Conservation (phyloP, 2,113 vertebrate species). For the Brachirus orientalis region DNA sequence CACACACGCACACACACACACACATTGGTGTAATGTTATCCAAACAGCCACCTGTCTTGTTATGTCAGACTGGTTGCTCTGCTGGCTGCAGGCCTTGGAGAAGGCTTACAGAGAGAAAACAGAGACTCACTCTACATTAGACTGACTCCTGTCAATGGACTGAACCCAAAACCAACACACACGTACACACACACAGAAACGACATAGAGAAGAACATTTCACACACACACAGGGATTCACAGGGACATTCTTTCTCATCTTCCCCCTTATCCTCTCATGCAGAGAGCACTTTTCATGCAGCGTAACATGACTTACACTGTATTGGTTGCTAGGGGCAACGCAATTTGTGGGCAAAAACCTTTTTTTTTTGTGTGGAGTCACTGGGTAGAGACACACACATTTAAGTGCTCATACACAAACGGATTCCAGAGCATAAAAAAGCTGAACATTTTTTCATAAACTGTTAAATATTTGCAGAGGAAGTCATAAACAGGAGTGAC, state of each 20-base stretch:
- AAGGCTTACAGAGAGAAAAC: constrained; percentile 71
- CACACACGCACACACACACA: constrained; percentile 2
- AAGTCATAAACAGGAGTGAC: constrained; percentile 9
- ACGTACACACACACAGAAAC: constrained; percentile 7
- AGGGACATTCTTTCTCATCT: constrained; percentile 37
- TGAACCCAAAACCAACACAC: constrained; percentile 29
- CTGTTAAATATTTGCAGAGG: constrained; percentile 14
- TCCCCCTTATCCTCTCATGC: constrained; percentile 1
- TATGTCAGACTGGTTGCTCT: constrained; percentile 70
- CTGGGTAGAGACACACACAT: background rate
- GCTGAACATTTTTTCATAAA: background rate
- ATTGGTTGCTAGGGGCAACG: constrained; percentile 22
- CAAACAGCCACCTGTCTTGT: constrained; percentile 76
- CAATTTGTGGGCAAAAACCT: background rate
- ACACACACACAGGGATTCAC: constrained; percentile 35
- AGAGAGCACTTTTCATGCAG: constrained; percentile 7
- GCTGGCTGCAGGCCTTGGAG: constrained; percentile 65
- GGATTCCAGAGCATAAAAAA: background rate
- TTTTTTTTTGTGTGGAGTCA: background rate
- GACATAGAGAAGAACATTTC: constrained; percentile 12
- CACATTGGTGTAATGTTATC: constrained; percentile 61
- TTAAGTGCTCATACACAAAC: background rate
- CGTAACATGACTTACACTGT: background rate
- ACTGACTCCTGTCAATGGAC: constrained; percentile 66
- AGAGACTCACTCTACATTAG: constrained; percentile 72